phyloP scores from a whole-genome alignment of 2,888 invertebrate species.

The Calameuta pallipes region DNA sequence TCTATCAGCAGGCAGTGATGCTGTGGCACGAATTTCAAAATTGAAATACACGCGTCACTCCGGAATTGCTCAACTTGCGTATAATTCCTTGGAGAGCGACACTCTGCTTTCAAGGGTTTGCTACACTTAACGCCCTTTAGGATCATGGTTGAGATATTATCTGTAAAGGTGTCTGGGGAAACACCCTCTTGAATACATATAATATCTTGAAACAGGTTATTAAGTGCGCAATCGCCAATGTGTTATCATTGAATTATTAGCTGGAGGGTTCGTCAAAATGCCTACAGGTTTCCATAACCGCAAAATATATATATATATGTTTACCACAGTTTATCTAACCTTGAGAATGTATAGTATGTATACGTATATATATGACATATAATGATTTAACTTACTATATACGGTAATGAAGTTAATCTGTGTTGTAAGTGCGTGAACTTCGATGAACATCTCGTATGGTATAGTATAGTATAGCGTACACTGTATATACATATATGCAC shows the following conservation, averaged over 20 bases:
- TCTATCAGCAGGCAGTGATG: neutral
- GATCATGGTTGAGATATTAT: constrained; percentile 24
- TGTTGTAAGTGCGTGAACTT: too few relatives aligned
- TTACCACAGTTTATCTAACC: too few relatives aligned
- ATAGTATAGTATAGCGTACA: too few relatives aligned
- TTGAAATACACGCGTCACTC: neutral
- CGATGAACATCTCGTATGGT: too few relatives aligned
- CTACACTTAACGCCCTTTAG: constrained; percentile 23
- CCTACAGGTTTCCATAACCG: too few relatives aligned
- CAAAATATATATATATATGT: too few relatives aligned
- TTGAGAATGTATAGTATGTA: too few relatives aligned
- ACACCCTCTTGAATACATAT: constrained; percentile 26
- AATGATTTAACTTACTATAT: too few relatives aligned
- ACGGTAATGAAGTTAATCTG: too few relatives aligned
- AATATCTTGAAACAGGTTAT: constrained; percentile 27
- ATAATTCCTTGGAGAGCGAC: constrained; percentile 21
- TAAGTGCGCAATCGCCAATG: constrained; percentile 11
- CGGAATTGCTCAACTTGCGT: constrained; percentile 3
- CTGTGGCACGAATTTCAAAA: neutral
- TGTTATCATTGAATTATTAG: constrained; percentile 1
- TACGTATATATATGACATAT: too few relatives aligned
- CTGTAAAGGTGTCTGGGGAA: constrained; percentile 19
- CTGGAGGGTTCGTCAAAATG: neutral
- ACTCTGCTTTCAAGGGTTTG: constrained; percentile 19
- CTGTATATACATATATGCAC: too few relatives aligned